phyloP scores from a whole-genome alignment of 2,113 vertebrate species.

The Microtus oregoni region DNA sequence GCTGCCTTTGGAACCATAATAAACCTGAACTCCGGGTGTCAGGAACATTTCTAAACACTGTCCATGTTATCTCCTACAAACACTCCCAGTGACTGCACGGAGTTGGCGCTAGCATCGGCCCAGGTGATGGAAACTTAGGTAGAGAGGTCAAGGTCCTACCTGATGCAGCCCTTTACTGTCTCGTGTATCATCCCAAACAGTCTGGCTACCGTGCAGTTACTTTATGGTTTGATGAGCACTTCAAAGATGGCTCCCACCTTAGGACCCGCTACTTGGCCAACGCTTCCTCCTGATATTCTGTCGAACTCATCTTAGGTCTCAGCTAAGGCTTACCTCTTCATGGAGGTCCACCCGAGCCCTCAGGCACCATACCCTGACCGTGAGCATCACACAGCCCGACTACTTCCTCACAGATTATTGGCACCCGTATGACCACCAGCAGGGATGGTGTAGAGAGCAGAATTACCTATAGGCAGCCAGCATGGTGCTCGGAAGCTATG shows the following conservation, averaged over 20 bases:
- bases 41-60: background rate
- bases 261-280: background rate
- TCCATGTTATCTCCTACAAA: background rate
- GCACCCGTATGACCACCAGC: background rate
- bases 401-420: background rate
- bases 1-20: background rate
- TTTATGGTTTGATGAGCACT: background rate
- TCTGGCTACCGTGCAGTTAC: background rate
- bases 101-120: background rate
- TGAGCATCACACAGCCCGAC: background rate
- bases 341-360: background rate
- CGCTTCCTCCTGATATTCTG: background rate
- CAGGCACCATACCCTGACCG: background rate
- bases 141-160: background rate
- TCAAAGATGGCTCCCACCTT: background rate
- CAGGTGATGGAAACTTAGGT: background rate
- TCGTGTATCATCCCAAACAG: background rate
- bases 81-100: background rate
- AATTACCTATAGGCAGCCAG: background rate
- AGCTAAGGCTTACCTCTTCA: background rate
- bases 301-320: background rate
- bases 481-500: background rate
- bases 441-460: background rate
- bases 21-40: background rate
- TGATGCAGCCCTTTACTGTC: background rate